Base-by-base conservation (phyloP, 2,797 vertebrate genomes). In the Gymnodraco acuticeps region DNA sequence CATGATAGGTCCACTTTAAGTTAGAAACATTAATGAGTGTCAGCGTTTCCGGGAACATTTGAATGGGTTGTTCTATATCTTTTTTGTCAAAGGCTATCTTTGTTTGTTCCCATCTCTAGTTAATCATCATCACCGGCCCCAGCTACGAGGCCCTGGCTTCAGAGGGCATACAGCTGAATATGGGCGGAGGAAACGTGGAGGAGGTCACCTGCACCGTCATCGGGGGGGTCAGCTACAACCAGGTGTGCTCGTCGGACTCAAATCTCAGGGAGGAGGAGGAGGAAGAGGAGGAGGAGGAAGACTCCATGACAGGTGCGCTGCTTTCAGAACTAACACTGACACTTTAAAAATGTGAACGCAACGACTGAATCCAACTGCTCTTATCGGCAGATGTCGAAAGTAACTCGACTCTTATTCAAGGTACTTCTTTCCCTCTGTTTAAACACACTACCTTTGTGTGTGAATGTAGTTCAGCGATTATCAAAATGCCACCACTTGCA, bases 41-140 rank as follows among this genome's bases (percentile, higher is more conserved):
- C 1, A 23, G 20, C 20, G 2, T 23, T 23, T 23, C 2, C 20
- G 20, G 20, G 20, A 23, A 23, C 2, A 23, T 23, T 23, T 23
- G 23, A 23, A 23, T 23, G 20, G 20, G 20, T 2, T 27, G 23
- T 27, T 27, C 3, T 4, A 1, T 23, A 2, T 19, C 0, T 0
- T 33, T 46, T 31, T 19, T 46, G 11, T 63, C n/a, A 16, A 45
- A 14, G 42, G 33, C 42, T 17, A 16, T 1, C 0, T 0, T 33
- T 46, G 19, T 43, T 12, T 20, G 23, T 17, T 19, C 53, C 3
- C 85, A 1, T 51, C 62, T 27, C 10, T 42, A 98, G 94, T 90
- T 98, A 62, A 97, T 98, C 47, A 97, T 98, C 92, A 97, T 98
- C 58, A 96, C 96, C 0, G 96, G 96, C 4, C 94, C 96, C 1